These are phyloP conservation scores for Nannoperca australis DNA, from an alignment of 2,797 vertebrate species.

Conservation along the genomic window DNA sequence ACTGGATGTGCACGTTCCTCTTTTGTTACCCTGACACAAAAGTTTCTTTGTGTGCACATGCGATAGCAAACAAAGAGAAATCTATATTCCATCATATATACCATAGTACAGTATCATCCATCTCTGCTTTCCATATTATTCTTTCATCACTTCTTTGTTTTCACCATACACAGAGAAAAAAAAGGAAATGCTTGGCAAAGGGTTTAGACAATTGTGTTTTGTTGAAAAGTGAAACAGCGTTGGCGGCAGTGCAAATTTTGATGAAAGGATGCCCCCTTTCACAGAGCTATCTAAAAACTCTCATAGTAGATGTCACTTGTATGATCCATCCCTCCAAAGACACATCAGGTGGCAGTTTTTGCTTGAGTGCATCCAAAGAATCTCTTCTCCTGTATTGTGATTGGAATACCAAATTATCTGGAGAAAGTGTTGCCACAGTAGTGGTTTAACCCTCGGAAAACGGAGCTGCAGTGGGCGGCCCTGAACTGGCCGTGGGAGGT, in stretches of 20 bases:
- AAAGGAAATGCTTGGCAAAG: background rate
- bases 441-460: background rate
- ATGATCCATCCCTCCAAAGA: background rate
- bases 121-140: conserved; percentile 5
- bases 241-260: background rate
- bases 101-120: background rate
- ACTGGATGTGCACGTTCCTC: conserved; percentile 5
- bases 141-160: conserved; percentile 7
- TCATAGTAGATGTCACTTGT: background rate
- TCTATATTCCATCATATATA: conserved; percentile 14
- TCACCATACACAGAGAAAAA: background rate
- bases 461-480: no score
- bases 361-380: conserved; percentile 16
- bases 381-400: background rate
- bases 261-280: background rate
- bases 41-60: conserved; percentile 41
- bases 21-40: conserved; percentile 50
- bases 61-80: conserved; percentile 15
- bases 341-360: conserved; percentile 14
- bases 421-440: accelerated
- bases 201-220: background rate
- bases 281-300: background rate
- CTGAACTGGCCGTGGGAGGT: no score
- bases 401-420: background rate
- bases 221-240: background rate